phyloP scores from a whole-genome alignment of 2,113 vertebrate genomes.

The Cygnus buccinator region DNA sequence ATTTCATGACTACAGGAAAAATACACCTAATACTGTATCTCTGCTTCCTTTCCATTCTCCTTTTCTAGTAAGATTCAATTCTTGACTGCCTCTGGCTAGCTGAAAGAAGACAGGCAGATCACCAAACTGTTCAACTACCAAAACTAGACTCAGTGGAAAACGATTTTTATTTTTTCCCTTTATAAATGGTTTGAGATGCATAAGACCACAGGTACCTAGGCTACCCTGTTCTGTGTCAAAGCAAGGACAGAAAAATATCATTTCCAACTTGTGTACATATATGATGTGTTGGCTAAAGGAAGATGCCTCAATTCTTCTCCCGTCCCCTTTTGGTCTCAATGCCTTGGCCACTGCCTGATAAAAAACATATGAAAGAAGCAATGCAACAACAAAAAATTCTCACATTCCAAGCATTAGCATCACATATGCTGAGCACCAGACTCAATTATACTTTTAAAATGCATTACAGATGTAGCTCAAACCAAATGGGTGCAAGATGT shows the following conservation, averaged over 20 bases:
- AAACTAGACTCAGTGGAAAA: not conserved
- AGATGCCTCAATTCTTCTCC: not conserved
- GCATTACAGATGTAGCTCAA: constrained; percentile 75
- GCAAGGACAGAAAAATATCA: not conserved
- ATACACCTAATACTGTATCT: not conserved
- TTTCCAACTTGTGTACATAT: not conserved
- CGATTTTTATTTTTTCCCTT: not conserved
- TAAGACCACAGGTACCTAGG: not conserved
- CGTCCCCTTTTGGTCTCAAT: not conserved
- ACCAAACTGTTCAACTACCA: not conserved
- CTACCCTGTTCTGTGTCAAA: not conserved
- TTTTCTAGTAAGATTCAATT: not conserved
- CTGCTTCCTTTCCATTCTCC: not conserved
- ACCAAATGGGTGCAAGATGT: constrained; percentile 80
- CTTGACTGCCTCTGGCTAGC: not conserved
- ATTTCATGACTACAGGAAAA: not conserved
- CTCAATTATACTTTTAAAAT: constrained; percentile 78
- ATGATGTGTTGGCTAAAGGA: not conserved
- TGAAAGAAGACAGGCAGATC: not conserved
- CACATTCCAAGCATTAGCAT: constrained; percentile 72
- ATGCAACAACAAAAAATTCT: constrained; percentile 61
- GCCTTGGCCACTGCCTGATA: constrained; percentile 66
- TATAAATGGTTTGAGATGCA: not conserved
- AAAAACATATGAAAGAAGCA: constrained; percentile 74
- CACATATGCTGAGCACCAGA: constrained; percentile 74